Evolutionary conservation across 2,888 invertebrate genomes (phyloP), one percentile per base, ranked within the genome.

Genomic region (Drosophila hawaiiensis): DNA sequence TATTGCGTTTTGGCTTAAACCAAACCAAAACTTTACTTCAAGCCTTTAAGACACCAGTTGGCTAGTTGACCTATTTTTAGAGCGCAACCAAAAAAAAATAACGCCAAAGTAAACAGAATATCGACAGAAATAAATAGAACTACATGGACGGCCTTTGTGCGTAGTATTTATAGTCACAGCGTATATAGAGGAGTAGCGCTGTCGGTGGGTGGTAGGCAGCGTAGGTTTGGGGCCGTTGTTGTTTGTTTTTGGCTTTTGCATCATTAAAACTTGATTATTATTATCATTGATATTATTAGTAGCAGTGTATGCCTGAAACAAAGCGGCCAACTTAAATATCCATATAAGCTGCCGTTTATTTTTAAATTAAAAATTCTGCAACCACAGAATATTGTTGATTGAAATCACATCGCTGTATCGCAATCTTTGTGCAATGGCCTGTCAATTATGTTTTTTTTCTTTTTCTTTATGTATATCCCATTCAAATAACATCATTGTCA

Each of bases 131-230:
- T 67, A 49, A 22, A 52, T 31, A 31, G 60, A 77, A 80, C 81
- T 73, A 79, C 81, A 80, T 72, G 81, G 81, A 79, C 68, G 77
- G 78, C 68, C 72, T 80, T 66, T 56, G 31, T 58, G 63, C 19
- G 62, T 77, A 77, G n/a, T 56, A 56, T 56, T 41, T 56, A 56
- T 63, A 80, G 76, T 81, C 76, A 75, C 78, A 80, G 70, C 55
- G 37, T n/a, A 72, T 54, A 47, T 29, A 25, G 54, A 35, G 5
- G 35, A 35, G 25, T 35, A 19, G 35, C 35, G 10, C 35, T 54
- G 28, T 52, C 47, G 56, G 71, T 80, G 80, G 80, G 66, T 76
- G 71, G 72, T 37, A 56, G 60, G 62, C 65, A 59, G 68, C 72
- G 55, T 63, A 50, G n/a, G 25, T 56, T 29, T 16, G 28, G 54